Conservation (phyloP, 2,113 vertebrate genomes). For the Tautogolabrus adspersus region DNA sequence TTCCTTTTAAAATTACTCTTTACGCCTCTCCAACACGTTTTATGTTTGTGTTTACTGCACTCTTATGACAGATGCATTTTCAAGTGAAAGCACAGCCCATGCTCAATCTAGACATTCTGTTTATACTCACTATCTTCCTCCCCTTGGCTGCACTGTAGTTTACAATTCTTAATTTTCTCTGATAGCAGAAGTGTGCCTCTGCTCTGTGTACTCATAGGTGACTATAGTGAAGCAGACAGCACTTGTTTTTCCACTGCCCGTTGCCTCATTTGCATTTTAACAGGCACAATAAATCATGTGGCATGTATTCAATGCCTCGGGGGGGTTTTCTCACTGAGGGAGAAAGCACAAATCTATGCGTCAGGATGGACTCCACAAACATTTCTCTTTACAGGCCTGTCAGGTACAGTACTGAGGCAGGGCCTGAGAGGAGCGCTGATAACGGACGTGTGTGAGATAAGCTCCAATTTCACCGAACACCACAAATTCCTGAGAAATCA, state of each 20-base stretch:
- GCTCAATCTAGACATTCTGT: constrained; percentile 20
- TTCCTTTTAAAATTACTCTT: background rate
- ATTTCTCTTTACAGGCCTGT: constrained; percentile 57
- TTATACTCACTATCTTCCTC: constrained; percentile 1
- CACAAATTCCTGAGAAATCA: constrained; percentile 32
- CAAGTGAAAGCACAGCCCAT: constrained; percentile 4
- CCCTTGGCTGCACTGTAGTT: background rate
- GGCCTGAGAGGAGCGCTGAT: constrained; percentile 25
- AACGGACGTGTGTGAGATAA: constrained; percentile 35
- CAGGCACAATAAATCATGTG: constrained; percentile 80
- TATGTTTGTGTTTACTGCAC: constrained; percentile 22
- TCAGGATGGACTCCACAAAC: constrained; percentile 58
- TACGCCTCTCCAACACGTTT: constrained; percentile 12
- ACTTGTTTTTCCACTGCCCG: constrained; percentile 61
- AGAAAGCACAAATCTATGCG: constrained; percentile 50
- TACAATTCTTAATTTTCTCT: constrained; percentile 33
- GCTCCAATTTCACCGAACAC: constrained; percentile 45
- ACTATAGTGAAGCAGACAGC: constrained; percentile 37
- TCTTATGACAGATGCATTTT: constrained; percentile 6
- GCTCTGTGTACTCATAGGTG: constrained; percentile 36
- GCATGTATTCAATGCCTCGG: constrained; percentile 47
- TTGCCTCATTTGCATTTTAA: constrained; percentile 81
- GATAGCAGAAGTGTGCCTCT: constrained; percentile 22
- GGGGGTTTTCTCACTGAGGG: constrained; percentile 23
- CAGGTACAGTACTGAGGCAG: constrained; percentile 48